Base-by-base conservation (phyloP, 2,888 invertebrate species). In the Lacanobia oleracea region DNA sequence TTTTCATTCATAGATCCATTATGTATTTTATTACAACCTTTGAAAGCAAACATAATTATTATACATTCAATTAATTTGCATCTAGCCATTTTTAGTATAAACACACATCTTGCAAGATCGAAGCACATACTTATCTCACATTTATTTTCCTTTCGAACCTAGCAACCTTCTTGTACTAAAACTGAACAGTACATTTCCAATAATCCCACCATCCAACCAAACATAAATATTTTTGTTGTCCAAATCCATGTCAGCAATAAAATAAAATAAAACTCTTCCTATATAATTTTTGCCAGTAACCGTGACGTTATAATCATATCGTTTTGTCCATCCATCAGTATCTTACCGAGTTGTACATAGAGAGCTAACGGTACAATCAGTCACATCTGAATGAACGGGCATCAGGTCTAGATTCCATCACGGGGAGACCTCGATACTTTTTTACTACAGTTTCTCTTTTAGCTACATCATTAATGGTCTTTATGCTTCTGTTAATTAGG, bases 391-490 rank as follows among this genome's bases (percentile, higher is more conserved):
- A 90, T 89, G 89, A 87, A 70, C 87, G 82, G 81, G 76, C 87
- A 88, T 82, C 86, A 84, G 86, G 88, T 91, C 91, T 91, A 90
- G 91, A 91, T 91, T 91, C 91, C 91, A 88, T 88, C 88, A 88
- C 89, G 87, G 89, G 88, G 78, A 87, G 90, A 88, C 92, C 91
- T 89, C 91, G 86, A 91, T 93, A 90, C 84, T 93, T 93, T 93
- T 93, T 93, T 87, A 88, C 76, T 77, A 73, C 74, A 89, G 91
- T 93, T 93, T 93, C 93, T 93, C 93, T 93, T 93, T 91, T 91
- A 91, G 83, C 83, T 84, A 68, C 86, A 76, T 85, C 81, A 85
- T 87, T 84, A 84, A 83, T 87, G 82, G 75, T 82, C 88, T 86
- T 88, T 90, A 89, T 86, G 84, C 77, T 77, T 75, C 50, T 70